Evolutionary conservation across 1,140 invertebrate genomes (phyloP).

Genomic region (Drosophila paulistorum): DNA sequence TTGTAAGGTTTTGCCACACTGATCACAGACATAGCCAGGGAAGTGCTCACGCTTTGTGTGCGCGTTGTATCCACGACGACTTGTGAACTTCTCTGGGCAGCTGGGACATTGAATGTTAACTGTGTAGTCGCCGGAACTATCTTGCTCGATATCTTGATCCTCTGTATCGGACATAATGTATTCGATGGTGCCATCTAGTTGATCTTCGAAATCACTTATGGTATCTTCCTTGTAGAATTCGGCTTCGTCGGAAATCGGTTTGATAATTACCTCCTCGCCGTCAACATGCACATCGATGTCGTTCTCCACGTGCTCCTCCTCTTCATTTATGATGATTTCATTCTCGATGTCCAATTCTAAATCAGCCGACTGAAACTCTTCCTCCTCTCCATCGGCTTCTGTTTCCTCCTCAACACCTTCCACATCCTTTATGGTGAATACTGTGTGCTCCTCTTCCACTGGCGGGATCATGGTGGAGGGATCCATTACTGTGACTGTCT

Average conservation of each 20-base stretch:
- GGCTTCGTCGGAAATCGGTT: constrained; percentile 14
- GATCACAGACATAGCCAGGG: constrained; percentile 71
- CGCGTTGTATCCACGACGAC: constrained; percentile 67
- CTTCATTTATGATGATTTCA: constrained; percentile 70
- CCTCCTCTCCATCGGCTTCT: constrained; percentile 26
- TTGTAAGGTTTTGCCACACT: constrained; percentile 70
- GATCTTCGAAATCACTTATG: constrained; percentile 63
- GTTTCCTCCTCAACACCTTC: background rate
- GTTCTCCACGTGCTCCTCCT: constrained; percentile 38
- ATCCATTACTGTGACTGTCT: constrained; percentile 36
- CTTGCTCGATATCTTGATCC: constrained; percentile 40
- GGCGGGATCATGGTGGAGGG: constrained; percentile 21
- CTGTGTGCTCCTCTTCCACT: constrained; percentile 35
- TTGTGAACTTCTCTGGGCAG: constrained; percentile 66
- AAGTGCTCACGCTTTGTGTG: constrained; percentile 74
- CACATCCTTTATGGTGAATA: constrained; percentile 38
- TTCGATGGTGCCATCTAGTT: constrained; percentile 67
- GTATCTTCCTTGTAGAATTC: constrained; percentile 62
- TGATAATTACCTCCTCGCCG: constrained; percentile 37
- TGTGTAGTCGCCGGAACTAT: constrained; percentile 65
- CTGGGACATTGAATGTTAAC: constrained; percentile 71
- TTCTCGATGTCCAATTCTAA: constrained; percentile 67
- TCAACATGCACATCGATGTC: constrained; percentile 24
- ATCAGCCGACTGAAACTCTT: constrained; percentile 55
- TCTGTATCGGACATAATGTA: constrained; percentile 65